Conservation (phyloP, 2,797 vertebrate species). For the Eulemur albifrons region DNA sequence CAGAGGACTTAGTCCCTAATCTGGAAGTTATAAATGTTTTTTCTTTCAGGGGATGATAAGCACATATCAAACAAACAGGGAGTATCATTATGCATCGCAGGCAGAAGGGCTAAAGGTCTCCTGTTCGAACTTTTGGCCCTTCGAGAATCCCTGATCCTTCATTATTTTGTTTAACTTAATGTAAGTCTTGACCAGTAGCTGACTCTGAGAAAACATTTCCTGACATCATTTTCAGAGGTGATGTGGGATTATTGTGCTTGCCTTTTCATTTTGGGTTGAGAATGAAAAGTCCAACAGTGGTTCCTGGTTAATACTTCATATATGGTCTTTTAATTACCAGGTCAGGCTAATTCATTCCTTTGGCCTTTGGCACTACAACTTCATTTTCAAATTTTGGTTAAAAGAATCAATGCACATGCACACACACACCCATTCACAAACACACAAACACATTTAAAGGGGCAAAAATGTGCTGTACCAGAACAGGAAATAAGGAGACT, state of each 20-base stretch:
- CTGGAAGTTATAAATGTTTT: not conserved
- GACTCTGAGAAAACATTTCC: slow-evolving; percentile 61
- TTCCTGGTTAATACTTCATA: not conserved
- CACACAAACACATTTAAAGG: slow-evolving; percentile 42
- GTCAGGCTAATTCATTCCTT: slow-evolving; percentile 66
- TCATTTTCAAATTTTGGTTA: slow-evolving; percentile 64
- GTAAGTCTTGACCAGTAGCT: slow-evolving; percentile 62
- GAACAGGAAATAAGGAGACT: slow-evolving; percentile 7
- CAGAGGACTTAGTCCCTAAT: slow-evolving; percentile 14
- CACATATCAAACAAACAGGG: slow-evolving; percentile 68
- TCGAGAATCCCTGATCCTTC: slow-evolving; percentile 53
- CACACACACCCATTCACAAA: not conserved
- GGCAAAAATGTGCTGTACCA: slow-evolving; percentile 47
- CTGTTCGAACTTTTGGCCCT: slow-evolving; percentile 46
- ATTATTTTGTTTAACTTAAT: slow-evolving; percentile 65
- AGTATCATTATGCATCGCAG: slow-evolving; percentile 36
- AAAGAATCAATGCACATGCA: not conserved
- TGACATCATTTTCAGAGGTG: slow-evolving; percentile 62
- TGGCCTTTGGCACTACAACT: slow-evolving; percentile 42
- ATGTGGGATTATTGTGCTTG: slow-evolving; percentile 29
- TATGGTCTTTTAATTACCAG: slow-evolving; percentile 54
- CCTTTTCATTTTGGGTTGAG: slow-evolving; percentile 39
- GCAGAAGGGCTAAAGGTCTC: slow-evolving; percentile 47
- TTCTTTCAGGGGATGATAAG: slow-evolving; percentile 6
- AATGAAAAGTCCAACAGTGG: slow-evolving; percentile 5